Percentiles rank a stretch among this genome's conserved stretches.
Conservation (phyloP, 2,113 vertebrate genomes). For the Ictidomys tridecemlineatus region DNA sequence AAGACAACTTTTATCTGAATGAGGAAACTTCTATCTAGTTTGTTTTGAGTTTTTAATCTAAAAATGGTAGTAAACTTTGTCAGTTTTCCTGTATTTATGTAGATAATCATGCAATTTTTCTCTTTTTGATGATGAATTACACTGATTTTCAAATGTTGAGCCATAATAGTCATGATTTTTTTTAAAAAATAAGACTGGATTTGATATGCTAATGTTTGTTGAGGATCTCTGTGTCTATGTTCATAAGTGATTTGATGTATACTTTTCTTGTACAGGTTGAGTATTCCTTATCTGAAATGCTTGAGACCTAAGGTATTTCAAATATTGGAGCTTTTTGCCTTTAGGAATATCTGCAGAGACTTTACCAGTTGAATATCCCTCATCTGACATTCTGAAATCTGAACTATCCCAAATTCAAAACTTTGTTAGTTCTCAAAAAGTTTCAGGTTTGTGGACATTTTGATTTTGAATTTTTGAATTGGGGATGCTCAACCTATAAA, state of each 20-base stretch:
- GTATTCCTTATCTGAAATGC: not conserved
- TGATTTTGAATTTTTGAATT: not conserved
- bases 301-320: no score
- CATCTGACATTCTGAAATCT: no score
- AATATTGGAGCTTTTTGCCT: no score
- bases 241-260: not conserved
- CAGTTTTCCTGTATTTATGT: not conserved
- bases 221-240: not conserved
- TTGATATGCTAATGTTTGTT: not conserved
- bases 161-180: not conserved
- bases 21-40: not conserved
- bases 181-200: not conserved
- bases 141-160: not conserved
- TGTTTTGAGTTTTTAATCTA: not conserved
- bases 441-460: not conserved
- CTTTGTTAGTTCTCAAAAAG: no score
- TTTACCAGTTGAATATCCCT: no score
- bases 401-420: no score
- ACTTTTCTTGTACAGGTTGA: not conserved
- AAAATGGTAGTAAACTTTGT: not conserved
- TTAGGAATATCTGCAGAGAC: no score
- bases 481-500: not conserved
- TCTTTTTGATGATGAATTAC: not conserved
- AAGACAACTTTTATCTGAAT: not conserved
- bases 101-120: not conserved